Base-by-base conservation (phyloP, 2,797 vertebrate species). In the Macropus fuliginosus region DNA sequence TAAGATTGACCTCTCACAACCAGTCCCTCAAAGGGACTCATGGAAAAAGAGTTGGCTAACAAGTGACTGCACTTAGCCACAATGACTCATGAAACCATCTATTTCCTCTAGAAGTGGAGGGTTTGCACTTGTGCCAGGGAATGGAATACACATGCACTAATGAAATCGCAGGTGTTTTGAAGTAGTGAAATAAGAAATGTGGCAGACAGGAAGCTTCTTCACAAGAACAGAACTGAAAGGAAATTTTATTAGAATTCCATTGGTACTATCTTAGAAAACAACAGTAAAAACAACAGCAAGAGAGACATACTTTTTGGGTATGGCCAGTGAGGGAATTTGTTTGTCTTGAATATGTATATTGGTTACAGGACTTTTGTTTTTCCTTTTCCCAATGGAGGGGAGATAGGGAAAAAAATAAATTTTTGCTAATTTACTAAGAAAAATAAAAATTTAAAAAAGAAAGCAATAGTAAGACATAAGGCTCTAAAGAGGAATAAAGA, bases 161-260 rank as follows among this genome's bases (percentile, higher is more conserved):
- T 74, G 34, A 74, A 74, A 74, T 74, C n/a, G 2, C 18, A 9
- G 16, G 8, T n/a, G 18, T 40, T 74, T 74, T 74, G 66, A 74
- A 74, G n/a, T 74, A 74, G n/a, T 74, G 66, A 40, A 74, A 40
- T 74, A 40, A 34, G 59, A 62, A 94, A 95, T 57, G 52, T 94
- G 62, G 54, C 56, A 55, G 94, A 91, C 93, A 98, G 96, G 95
- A 95, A 59, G 0, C n/a, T 94, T 54, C 91, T 54, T 96, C 92
- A 96, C 66, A 97, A 94, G 89, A 97, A 97, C 95, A 62, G 92
- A 90, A 95, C 81, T 11, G 74, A 93, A 97, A 96, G 87, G 2
- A 0, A 94, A 95, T 54, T 89, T 98, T 74, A 97, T 94, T 94
- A 95, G 62, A 97, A 94, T 91, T 56, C 40, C 90, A 55, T 90